Base-by-base conservation (phyloP, 2,888 invertebrate species). In the Ormyrus pomaceus region DNA sequence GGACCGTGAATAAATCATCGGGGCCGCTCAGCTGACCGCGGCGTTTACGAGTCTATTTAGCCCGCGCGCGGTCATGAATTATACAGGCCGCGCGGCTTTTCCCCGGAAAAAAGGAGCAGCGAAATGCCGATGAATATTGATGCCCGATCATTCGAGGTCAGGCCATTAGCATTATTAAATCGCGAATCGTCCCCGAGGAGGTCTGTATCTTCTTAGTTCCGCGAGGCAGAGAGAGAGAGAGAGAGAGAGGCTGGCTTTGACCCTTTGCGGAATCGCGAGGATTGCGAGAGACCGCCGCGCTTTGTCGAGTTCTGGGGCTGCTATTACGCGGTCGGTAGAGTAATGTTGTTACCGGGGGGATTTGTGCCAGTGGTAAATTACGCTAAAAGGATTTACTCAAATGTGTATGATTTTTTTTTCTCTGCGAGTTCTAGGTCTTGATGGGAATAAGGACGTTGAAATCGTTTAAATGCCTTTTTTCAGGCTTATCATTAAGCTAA, bases 111-210 rank as follows among this genome's bases (percentile, higher is more conserved):
- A 9, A n/a, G 51, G 51, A 9, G 58, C 56, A 9, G 83, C 84
- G 84, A 83, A 77, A 83, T 82, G 83, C 84, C 86, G 86, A 87
- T 87, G 87, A 86, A 86, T 87, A 87, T 87, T 85, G 85, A 85
- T 84, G 86, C 69, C 77, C 77, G 73, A 34, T 55, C 71, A 74
- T 77, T 75, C 83, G 84, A 83, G 86, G 86, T 86, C 86, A 84
- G 83, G 84, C 84, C 85, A 86, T 87, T 87, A 87, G 86, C 61
- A 76, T 69, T 69, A 76, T 70, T 62, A 69, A 76, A 76, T 69
- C 69, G 69, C 55, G n/a, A 10, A 48, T 13, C 58, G 48, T 34
- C 34, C n/a, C 69, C 55, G 46, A 48, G 45, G 48, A 10, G 13
- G 34, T 34, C 34, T 34, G 34, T 34, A 34, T 34, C 34, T 34